phyloP scores from a whole-genome alignment of 2,797 vertebrate genomes.

The Micromesistius poutassou region DNA sequence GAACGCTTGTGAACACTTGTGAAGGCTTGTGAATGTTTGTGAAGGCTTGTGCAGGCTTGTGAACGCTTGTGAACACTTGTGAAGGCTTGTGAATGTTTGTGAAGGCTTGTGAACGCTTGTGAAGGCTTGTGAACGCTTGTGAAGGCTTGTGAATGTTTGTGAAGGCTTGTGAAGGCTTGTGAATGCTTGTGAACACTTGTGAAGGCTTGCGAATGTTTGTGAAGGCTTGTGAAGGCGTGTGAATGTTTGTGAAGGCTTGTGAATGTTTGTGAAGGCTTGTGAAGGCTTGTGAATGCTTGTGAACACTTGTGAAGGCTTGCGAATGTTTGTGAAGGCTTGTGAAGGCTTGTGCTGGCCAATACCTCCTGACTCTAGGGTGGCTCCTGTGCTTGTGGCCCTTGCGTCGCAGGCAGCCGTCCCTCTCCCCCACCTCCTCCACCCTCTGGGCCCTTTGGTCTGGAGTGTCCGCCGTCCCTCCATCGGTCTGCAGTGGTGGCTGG shows the following conservation, averaged over 20 bases:
- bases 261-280: too few relatives aligned
- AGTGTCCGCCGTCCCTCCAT: conserved; percentile 51
- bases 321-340: not conserved
- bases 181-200: not conserved
- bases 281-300: too few relatives aligned
- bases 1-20: too few relatives aligned
- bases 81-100: not conserved
- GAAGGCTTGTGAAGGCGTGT: not conserved
- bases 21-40: not conserved
- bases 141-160: not conserved
- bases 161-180: not conserved
- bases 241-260: too few relatives aligned
- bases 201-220: not conserved
- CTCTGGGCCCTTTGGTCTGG: conserved; percentile 6
- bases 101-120: not conserved
- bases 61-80: not conserved
- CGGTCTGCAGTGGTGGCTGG: conserved; percentile 60
- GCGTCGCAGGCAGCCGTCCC: conserved; percentile 71
- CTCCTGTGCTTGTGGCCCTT: conserved; percentile 68
- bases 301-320: not conserved
- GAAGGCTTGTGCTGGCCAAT: conserved; percentile 33
- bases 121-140: not conserved
- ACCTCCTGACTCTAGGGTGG: conserved; percentile 76
- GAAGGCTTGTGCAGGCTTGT: not conserved
- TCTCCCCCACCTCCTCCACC: conserved; percentile 38